Base-by-base conservation (phyloP, 2,113 vertebrate genomes). In the Bubalus kerabau region DNA sequence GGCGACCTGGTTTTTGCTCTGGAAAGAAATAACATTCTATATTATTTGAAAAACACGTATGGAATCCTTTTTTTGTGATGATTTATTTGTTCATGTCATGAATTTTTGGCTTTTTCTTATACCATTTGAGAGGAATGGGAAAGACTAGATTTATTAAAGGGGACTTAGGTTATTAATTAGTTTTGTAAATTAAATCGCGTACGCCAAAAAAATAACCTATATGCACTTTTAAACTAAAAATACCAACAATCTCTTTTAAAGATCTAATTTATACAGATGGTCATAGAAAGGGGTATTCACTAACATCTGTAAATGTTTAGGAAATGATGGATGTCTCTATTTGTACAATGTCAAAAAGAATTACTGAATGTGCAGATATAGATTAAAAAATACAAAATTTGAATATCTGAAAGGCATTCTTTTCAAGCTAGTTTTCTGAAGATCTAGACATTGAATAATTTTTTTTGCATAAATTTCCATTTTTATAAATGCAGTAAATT, bases 261-360 rank as follows among this genome's bases (percentile, higher is more conserved):
- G 30, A 76, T 67, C 93, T 74, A 88, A 92, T 76, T 87, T 96
- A 89, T 81, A 89, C 46, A 96, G 92, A 96, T 97, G 56, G 23
- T 67, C 62, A 82, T 76, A 84, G 32, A 94, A 86, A 43, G 13
- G 12, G 23, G 6, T 86, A 56, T 87, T 91, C 67, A 89, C 90
- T 92, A 95, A 93, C 57, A 94, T 94, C 56, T 98, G 43, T 96
- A 94, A 97, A 64, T 92, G 14, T 10, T 64, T 56, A 43, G 64
- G n/a, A 96, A 97, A 97, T 97, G 71, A 95, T 85, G 24, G 36
- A 90, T 97, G 23, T 94, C 85, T 95, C 10, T 89, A 92, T 97
- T 88, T 82, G 32, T 82, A 71, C 90, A 59, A 74, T 82, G 10
- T 62, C 94, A 76, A 54, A 90, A 88, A 95, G 60, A 91, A 87